A percentile compares a stretch with the other conserved stretches of the same genome.
phyloP scores from a whole-genome alignment of 2,888 invertebrate genomes.

The Minunthozetes semirufus region DNA sequence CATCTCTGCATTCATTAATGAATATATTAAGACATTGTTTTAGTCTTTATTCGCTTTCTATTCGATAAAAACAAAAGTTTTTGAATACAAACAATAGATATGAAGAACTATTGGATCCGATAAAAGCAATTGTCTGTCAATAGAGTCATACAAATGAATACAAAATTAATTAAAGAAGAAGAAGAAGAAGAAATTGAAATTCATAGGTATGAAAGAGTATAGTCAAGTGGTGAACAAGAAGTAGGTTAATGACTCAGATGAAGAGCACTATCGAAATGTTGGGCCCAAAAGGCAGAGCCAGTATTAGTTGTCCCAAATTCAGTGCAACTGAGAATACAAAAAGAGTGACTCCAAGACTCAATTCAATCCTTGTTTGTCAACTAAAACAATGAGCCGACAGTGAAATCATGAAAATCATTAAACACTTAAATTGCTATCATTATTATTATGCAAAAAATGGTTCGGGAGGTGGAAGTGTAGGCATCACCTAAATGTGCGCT shows the following conservation, averaged over 20 bases:
- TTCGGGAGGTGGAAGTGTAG: constrained; percentile 28
- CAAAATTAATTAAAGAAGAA: background rate
- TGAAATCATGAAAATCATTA: constrained; percentile 25
- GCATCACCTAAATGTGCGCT: constrained; percentile 24
- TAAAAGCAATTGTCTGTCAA: background rate
- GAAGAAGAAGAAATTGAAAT: background rate
- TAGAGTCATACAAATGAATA: background rate
- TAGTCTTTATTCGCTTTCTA: too few relatives aligned
- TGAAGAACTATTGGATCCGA: background rate
- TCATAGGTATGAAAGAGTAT: background rate
- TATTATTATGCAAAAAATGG: constrained; percentile 26
- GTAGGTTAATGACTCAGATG: constrained; percentile 22
- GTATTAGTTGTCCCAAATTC: constrained; percentile 12
- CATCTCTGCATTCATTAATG: too few relatives aligned
- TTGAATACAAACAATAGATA: too few relatives aligned
- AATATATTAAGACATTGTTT: too few relatives aligned
- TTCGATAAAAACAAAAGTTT: too few relatives aligned
- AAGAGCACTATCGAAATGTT: constrained; percentile 5
- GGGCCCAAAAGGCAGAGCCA: constrained; percentile 9
- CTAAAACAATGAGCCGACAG: constrained; percentile 24
- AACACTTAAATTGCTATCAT: background rate
- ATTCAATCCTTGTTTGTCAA: constrained; percentile 29
- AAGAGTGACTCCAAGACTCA: background rate
- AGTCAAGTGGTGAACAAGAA: constrained; percentile 7
- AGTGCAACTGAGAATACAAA: background rate